Conservation (phyloP, 2,113 vertebrate genomes). For the Boulengeromyrus knoepffleri region DNA sequence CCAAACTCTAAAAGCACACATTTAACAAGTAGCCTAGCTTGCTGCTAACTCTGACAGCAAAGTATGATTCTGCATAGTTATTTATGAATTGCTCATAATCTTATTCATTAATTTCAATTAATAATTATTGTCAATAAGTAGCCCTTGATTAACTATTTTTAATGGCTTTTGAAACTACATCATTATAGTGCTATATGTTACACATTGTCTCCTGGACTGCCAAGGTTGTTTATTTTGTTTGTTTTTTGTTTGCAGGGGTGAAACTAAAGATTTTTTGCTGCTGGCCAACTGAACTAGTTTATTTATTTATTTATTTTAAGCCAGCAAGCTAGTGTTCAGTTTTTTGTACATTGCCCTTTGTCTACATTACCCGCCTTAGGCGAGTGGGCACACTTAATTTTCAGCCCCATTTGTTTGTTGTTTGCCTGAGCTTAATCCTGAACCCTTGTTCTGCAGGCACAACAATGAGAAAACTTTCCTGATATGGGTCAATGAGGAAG, state of each 20-base stretch:
- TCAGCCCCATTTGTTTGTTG: not conserved
- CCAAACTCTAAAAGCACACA: not conserved
- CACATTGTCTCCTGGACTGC: not conserved
- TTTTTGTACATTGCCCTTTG: not conserved
- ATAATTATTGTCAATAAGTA: not conserved
- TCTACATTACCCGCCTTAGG: not conserved
- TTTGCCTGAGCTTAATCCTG: not conserved
- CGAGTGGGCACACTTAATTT: not conserved
- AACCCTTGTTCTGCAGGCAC: conserved; percentile 60
- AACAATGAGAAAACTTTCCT: conserved; percentile 91
- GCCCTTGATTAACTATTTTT: not conserved
- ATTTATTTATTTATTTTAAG: not conserved
- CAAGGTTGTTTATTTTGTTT: not conserved
- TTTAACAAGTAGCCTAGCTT: not conserved
- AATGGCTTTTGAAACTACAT: not conserved
- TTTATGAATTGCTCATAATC: not conserved
- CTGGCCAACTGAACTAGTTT: not conserved
- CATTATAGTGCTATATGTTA: not conserved
- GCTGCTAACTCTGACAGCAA: not conserved
- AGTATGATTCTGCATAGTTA: not conserved
- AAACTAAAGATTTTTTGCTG: not conserved
- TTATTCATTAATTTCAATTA: not conserved
- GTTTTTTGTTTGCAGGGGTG: not conserved
- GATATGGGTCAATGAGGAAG: conserved; percentile 90
- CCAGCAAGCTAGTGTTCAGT: not conserved